Conservation (phyloP, 2,888 invertebrate genomes). For the Pollenia amentaria region DNA sequence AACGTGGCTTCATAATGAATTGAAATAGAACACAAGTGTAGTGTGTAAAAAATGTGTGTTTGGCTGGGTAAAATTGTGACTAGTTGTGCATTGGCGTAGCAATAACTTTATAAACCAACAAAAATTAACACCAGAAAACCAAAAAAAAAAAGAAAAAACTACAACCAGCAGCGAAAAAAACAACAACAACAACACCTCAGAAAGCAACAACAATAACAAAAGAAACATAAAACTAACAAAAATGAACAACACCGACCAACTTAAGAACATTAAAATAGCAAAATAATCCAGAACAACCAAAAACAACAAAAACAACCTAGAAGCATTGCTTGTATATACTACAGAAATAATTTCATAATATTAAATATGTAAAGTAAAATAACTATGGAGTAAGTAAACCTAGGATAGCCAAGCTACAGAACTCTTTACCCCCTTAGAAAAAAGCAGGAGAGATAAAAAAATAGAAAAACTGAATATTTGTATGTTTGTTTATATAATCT, state of each 20-base stretch:
- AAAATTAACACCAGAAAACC: conserved; percentile 82
- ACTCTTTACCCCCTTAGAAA: not conserved
- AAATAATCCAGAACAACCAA: conserved; percentile 62
- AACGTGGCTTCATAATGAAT: conserved; percentile 65
- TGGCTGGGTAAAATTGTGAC: conserved; percentile 46
- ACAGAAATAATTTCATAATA: conserved; percentile 61
- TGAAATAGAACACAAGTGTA: conserved; percentile 34
- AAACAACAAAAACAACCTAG: not conserved
- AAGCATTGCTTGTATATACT: not conserved
- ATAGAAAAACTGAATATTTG: conserved; percentile 19
- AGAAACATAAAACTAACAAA: conserved; percentile 11
- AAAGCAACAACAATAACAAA: conserved; percentile 44
- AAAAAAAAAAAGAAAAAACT: conserved; percentile 66
- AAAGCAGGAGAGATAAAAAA: conserved; percentile 27
- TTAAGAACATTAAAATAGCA: conserved; percentile 68
- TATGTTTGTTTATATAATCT: conserved; percentile 48
- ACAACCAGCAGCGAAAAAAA: conserved; percentile 60
- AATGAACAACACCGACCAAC: conserved; percentile 61
- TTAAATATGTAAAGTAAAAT: conserved; percentile 58
- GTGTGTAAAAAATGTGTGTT: not conserved
- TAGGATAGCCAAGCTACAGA: conserved; percentile 52
- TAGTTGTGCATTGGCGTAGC: conserved; percentile 67
- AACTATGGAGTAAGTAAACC: conserved; percentile 56
- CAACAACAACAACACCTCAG: conserved; percentile 75
- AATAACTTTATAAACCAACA: conserved; percentile 82